Base-by-base conservation (phyloP, 2,888 invertebrate genomes). In the Cosmia trapezina region DNA sequence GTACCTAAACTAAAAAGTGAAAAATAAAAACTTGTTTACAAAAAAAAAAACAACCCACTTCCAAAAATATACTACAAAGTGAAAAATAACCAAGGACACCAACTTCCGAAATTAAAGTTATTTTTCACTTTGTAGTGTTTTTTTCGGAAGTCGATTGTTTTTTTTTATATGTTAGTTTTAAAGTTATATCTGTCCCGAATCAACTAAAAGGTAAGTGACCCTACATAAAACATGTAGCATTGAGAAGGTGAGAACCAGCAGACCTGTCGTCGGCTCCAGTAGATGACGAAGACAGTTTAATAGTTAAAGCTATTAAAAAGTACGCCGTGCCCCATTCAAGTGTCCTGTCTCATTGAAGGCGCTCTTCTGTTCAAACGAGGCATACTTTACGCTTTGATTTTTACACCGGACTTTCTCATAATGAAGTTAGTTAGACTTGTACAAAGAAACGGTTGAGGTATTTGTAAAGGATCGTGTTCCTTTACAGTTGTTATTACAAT, bases 221-320 rank as follows among this genome's bases (percentile, higher is more conserved):
- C 83, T 85, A 85, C 71, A 12, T 19, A 8, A 60, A 70, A 51
- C 61, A 65, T 54, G 33, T 78, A 70, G 51, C 70, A 73, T 61
- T 68, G 75, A 73, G 79, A 85, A 86, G 76, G 67, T 83, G 79
- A 78, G 78, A 79, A 83, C 70, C 70, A 71, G 76, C 62, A 74
- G 76, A 83, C 80, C 81, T 76, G 74, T 80, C 65, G 63, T 66
- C 81, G 67, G 53, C 73, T 78, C 68, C 76, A 81, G 78, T 75
- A 59, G 83, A 83, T 84, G 81, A 83, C 75, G 83, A 73, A 84
- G 89, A 89, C 91, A 88, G 85, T 86, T 89, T 89, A 91, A 90
- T 91, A 88, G 91, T 80, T 80, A 62, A 70, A 82, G 83, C 83
- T 85, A 90, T 91, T 89, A 89, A 88, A 91, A 88, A 83, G 84